These are phyloP conservation scores for Malurus leucopterus DNA, from an alignment of 2,797 vertebrate species.

Conservation along the genomic window DNA sequence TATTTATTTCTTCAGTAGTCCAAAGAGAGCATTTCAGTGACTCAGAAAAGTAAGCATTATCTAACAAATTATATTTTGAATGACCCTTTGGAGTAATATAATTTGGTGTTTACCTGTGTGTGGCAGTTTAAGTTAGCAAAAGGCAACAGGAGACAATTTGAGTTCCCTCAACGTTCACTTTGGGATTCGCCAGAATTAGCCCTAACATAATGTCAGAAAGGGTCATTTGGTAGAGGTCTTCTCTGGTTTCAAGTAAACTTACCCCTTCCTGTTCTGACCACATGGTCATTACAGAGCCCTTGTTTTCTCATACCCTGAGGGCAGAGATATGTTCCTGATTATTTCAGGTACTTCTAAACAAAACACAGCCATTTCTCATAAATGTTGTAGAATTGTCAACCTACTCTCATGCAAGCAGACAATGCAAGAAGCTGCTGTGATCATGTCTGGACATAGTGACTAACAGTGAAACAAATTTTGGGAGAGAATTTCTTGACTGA, in stretches of 20 bases:
- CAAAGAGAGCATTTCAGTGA: neutral
- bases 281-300: neutral
- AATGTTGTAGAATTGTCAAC: neutral
- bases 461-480: neutral
- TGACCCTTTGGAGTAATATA: neutral
- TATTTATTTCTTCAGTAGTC: neutral
- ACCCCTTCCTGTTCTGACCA: neutral
- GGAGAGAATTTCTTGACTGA: neutral
- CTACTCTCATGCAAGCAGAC: neutral
- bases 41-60: neutral
- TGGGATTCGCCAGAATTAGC: neutral
- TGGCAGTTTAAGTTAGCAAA: neutral
- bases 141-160: neutral
- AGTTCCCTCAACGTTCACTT: neutral
- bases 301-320: neutral
- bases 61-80: neutral
- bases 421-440: neutral
- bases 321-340: neutral
- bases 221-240: neutral
- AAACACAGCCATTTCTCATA: neutral
- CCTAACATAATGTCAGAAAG: neutral
- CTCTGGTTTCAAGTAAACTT: neutral
- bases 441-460: neutral
- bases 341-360: constrained; percentile 18
- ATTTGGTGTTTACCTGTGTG: neutral